Conservation (phyloP, 1,140 invertebrate species). For the Diachasmimorpha longicaudata region DNA sequence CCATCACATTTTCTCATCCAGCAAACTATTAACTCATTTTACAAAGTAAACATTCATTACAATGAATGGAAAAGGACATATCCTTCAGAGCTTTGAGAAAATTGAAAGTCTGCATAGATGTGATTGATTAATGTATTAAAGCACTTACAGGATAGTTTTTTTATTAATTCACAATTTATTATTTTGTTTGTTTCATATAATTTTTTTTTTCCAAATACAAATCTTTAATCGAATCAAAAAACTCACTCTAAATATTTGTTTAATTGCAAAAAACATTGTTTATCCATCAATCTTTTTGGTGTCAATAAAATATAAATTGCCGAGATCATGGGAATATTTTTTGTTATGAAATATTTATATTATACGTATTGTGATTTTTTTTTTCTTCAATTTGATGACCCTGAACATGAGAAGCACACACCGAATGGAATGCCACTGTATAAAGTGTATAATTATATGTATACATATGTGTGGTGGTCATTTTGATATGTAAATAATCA, state of each 20-base stretch:
- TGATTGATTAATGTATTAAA: not conserved
- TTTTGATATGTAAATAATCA: constrained; percentile 59
- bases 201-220: constrained; percentile 7
- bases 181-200: not conserved
- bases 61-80: not conserved
- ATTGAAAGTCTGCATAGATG: not conserved
- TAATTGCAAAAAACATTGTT: constrained; percentile 15
- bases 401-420: constrained; percentile 35
- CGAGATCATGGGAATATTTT: constrained; percentile 29
- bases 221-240: constrained; percentile 18
- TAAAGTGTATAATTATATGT: constrained; percentile 28
- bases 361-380: constrained; percentile 18
- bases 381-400: constrained; percentile 26
- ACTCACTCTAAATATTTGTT: not conserved
- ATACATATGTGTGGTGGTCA: constrained; percentile 44
- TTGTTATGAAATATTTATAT: constrained; percentile 17
- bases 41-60: no score
- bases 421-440: constrained; percentile 48
- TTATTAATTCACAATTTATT: constrained; percentile 11
- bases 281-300: constrained; percentile 8
- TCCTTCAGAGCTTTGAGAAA: not conserved
- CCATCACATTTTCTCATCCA: not conserved
- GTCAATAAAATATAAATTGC: constrained; percentile 26
- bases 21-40: no score
- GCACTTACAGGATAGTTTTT: constrained; percentile 12